Conservation (phyloP, 2,888 invertebrate species). For the Andrena fulva region DNA sequence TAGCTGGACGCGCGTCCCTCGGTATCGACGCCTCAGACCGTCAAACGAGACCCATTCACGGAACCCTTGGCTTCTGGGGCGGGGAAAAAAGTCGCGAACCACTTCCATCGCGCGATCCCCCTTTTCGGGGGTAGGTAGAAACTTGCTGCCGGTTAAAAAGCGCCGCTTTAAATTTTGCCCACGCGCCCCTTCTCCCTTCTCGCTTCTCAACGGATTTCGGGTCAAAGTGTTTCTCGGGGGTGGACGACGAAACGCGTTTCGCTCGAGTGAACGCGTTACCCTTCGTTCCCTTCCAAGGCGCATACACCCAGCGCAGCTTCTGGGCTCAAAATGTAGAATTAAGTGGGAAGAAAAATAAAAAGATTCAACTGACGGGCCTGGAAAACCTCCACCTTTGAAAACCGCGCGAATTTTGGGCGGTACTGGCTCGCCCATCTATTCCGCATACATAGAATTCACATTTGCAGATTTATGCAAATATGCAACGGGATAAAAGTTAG, state of each 20-base stretch:
- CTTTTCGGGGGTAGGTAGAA: not conserved
- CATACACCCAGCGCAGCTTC: too few relatives aligned
- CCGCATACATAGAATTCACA: too few relatives aligned
- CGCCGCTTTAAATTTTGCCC: constrained; percentile 20
- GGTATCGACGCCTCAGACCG: not conserved
- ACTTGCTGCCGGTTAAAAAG: constrained; percentile 5
- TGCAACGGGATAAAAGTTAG: too few relatives aligned
- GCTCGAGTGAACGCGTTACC: not conserved
- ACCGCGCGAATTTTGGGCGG: too few relatives aligned
- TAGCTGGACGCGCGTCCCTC: not conserved
- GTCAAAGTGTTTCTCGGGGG: not conserved
- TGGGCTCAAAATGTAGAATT: too few relatives aligned
- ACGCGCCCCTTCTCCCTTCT: not conserved
- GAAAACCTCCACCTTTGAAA: too few relatives aligned
- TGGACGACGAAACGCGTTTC: not conserved
- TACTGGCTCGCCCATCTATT: too few relatives aligned
- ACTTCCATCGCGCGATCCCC: not conserved
- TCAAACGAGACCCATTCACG: constrained; percentile 20
- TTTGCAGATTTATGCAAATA: too few relatives aligned
- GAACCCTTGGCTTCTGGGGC: constrained; percentile 4
- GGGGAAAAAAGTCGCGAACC: not conserved
- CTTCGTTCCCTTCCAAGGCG: too few relatives aligned
- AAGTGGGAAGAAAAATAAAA: too few relatives aligned
- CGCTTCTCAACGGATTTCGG: not conserved
- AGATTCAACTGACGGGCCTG: too few relatives aligned